Base-by-base conservation (phyloP, 2,797 vertebrate genomes). In the Aldrovandia affinis region DNA sequence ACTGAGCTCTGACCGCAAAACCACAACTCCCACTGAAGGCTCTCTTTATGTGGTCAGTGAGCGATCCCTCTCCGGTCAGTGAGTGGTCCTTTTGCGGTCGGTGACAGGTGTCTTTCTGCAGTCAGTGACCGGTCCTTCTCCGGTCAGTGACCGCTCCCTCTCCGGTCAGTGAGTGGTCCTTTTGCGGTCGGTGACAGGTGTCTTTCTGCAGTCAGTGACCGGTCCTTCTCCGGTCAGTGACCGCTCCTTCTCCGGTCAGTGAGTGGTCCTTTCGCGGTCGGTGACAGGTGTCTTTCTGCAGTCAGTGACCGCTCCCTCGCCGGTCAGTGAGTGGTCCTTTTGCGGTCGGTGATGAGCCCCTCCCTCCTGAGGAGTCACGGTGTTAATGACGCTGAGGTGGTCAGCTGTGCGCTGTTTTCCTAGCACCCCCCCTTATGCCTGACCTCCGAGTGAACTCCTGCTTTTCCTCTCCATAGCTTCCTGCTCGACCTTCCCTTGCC, bases 401-500 rank as follows among this genome's bases (percentile, higher is more conserved):
- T 57, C 55, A 57, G 55, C 55, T 57, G 55, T 20, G 10, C 55
- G 18, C 61, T 9, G 25, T 28, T 6, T 14, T 28, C 6, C 61
- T 28, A 65, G 15, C 55, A 20, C 55, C 12, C 18, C 50, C 12
- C 55, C 55, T 57, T 20, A 1, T 47, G 73, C 73, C 42, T 77
- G 73, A 77, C 73, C 73, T 77, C 73, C 39, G 33, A 44, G 22
- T 47, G 42, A 77, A n/a, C 73, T 47, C 42, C 73, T 47, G 73
- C 73, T 42, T 14, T 9, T 77, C 42, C 22, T 12, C 42, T 47
- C 25, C 22, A 0, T 20, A 44, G 6, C 42, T 12, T 47, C 42
- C 39, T n/a, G 73, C 73, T n/a, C n/a, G 73, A 25, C 42, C 73
- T 25, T 77, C 25, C 73, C 22, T 12, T 47, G 39, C 3, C 25